Evolutionary conservation across 2,888 invertebrate species (phyloP).

Genomic region (Polymixis lichenea): DNA sequence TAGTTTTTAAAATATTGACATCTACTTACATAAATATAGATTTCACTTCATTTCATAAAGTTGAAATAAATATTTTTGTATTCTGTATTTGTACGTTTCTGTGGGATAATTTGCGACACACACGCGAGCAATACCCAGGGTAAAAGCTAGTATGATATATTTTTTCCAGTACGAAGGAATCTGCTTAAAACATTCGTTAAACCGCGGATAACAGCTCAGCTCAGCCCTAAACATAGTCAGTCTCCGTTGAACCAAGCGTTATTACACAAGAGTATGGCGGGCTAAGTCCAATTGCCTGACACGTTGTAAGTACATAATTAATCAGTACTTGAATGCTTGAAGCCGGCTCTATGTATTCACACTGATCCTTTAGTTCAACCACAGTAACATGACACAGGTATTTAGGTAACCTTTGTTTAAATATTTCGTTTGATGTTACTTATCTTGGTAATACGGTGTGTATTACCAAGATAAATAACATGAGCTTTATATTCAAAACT

Average conservation of each 20-base stretch:
- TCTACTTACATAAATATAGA: too few relatives aligned
- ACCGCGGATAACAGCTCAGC: neutral
- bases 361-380: slow-evolving; percentile 32
- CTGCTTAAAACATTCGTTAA: too few relatives aligned
- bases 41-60: too few relatives aligned
- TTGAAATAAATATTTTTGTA: too few relatives aligned
- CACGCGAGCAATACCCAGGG: too few relatives aligned
- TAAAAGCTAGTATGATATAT: too few relatives aligned
- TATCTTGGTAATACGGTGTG: neutral
- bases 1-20: too few relatives aligned
- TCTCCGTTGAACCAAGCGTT: slow-evolving; percentile 8
- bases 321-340: slow-evolving; percentile 33
- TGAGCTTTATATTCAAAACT: too few relatives aligned
- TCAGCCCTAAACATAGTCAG: slow-evolving; percentile 7
- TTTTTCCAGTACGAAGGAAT: too few relatives aligned
- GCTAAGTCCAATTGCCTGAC: slow-evolving; percentile 37
- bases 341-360: slow-evolving; percentile 6
- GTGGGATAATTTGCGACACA: too few relatives aligned
- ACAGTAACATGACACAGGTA: slow-evolving; percentile 9
- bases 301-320: slow-evolving; percentile 51
- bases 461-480: too few relatives aligned
- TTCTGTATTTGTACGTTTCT: too few relatives aligned
- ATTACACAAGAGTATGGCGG: neutral
- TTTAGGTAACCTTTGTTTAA: slow-evolving; percentile 26
- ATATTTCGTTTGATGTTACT: slow-evolving; percentile 46